Evolutionary conservation across 2,888 invertebrate genomes (phyloP), one percentile per base, ranked within the genome.

Genomic region (Morpho achilles): DNA sequence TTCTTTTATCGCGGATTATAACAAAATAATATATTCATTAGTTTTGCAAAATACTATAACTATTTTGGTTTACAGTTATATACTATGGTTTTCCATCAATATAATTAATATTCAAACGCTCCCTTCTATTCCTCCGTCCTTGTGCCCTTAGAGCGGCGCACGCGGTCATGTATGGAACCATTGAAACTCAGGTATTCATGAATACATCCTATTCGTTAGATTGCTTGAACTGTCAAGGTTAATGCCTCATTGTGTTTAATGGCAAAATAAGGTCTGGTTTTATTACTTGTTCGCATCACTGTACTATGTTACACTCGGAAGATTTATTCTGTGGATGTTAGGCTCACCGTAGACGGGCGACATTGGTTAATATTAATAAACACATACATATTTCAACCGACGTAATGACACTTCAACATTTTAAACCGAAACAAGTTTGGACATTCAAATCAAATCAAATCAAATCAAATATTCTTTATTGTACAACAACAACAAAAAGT

Each of bases 171-270:
- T 62, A 59, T 59, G 57, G 56, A 16, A 50, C 52, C 50, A 60
- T 51, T 56, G 55, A 44, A 45, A 56, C 59, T 60, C 46, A 61
- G 51, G 45, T 62, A 61, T 62, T 70, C 61, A 70, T 61, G 58
- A 60, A 62, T 63, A 62, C 61, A 64, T 60, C 56, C 65, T 62
- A 67, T 67, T 69, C 61, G 63, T 62, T 58, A 56, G 54, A 58
- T 58, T 53, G 63, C 63, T 63, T 53, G 52, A 62, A 64, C 64
- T 59, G 63, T 62, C 71, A 68, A 73, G 70, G 72, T 68, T 69
- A 66, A 65, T 65, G 60, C 60, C 58, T 67, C 66, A 68, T 69
- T 71, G 70, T 72, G 68, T 68, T 67, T 69, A 69, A 72, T 70
- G 61, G 65, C 63, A 52, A 58, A 67, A 68, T 69, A 68, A 68